Evolutionary conservation across 2,113 vertebrate species (phyloP).

Genomic region (Antechinus flavipes): DNA sequence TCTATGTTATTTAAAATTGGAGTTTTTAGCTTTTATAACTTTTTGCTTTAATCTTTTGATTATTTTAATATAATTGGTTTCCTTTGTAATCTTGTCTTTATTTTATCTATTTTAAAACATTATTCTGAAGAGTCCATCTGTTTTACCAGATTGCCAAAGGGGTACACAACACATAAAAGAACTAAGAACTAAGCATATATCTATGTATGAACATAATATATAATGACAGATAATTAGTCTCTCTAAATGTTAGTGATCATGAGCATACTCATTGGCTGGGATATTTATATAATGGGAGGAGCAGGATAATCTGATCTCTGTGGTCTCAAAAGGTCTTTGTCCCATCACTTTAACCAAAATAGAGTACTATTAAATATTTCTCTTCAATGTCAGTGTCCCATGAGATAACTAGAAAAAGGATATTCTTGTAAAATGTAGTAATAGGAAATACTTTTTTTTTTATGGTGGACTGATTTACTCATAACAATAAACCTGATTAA

Average conservation of each 20-base stretch:
- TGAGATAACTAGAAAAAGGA: not conserved
- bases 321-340: not conserved
- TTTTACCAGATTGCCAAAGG: not conserved
- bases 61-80: not conserved
- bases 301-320: not conserved
- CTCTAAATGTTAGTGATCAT: not conserved
- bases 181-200: not conserved
- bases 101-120: not conserved
- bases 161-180: not conserved
- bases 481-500: not conserved
- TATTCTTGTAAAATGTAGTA: not conserved
- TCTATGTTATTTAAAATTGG: too few relatives aligned
- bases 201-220: not conserved
- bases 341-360: not conserved
- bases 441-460: not conserved
- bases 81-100: not conserved
- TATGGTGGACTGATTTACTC: too few relatives aligned
- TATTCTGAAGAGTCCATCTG: not conserved
- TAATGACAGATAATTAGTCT: not conserved
- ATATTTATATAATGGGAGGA: not conserved
- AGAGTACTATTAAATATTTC: not conserved
- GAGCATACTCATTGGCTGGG: not conserved
- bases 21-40: not conserved
- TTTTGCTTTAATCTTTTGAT: not conserved
- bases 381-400: not conserved